Evolutionary conservation across 2,797 vertebrate species (phyloP), one percentile per base, ranked within the genome.

Genomic region (Macropus fuliginosus): DNA sequence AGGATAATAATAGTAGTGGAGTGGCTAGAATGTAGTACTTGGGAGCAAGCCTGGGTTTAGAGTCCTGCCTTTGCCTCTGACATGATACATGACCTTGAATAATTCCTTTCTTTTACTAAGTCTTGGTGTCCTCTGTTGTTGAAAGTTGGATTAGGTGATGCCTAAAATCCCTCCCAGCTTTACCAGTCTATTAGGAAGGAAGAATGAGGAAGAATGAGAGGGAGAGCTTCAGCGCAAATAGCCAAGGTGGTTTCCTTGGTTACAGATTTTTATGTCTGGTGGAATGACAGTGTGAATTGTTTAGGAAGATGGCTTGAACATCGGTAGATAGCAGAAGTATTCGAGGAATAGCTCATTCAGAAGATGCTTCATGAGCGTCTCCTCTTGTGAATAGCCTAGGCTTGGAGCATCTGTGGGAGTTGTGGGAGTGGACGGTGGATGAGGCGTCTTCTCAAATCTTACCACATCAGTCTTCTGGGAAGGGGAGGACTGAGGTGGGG

Each of bases 231-330:
- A 96, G 94, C 92, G 95, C 91, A 91, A 93, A 96, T 56, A 57
- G 29, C 10, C 95, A 96, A 95, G 94, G 97, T 93, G 96, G 74
- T 98, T 97, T 97, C 97, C 96, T 97, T 97, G 97, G 97, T 97
- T 97, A 97, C 97, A 55, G 92, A 92, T 96, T 94, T 97, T 97
- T 97, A 94, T 94, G 90, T 96, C 95, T 96, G 89, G 94, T 91
- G 96, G 92, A 96, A 96, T 96, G 97, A 93, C 56, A 89, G 89
- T 97, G 94, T 95, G 96, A 97, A 96, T 91, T 96, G 91, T 96
- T 94, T 93, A 89, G 95, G 91, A 96, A 97, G 97, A 98, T 97
- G 95, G 91, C 95, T 97, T 98, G 96, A 97, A 96, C 96, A 62
- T 95, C 94, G 29, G 91, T 92, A 91, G 89, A 31, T 96, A 95